These are phyloP conservation scores for Drosophila colorata DNA, from an alignment of 2,888 invertebrate genomes.

Conservation along the genomic window DNA sequence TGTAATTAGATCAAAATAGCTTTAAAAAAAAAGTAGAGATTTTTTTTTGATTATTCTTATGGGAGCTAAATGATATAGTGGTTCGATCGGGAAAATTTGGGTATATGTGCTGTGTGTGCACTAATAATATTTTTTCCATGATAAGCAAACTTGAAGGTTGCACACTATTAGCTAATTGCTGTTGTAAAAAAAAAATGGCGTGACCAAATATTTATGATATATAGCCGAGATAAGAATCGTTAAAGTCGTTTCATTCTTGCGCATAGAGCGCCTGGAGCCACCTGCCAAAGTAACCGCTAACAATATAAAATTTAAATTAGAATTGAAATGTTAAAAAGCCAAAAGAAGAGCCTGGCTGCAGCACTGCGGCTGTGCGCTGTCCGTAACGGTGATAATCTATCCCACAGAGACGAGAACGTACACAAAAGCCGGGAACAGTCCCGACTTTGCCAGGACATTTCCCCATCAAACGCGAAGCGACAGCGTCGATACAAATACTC, in stretches of 20 bases:
- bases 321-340: conserved; percentile 66
- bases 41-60: no score
- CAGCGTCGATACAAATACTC: conserved; percentile 35
- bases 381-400: conserved; percentile 64
- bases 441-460: conserved; percentile 14
- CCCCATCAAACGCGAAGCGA: conserved; percentile 32
- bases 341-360: conserved; percentile 25
- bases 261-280: background rate
- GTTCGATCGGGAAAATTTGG: no score
- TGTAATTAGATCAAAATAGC: no score
- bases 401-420: conserved; percentile 52
- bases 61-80: no score
- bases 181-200: conserved; percentile 11
- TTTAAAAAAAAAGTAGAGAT: no score
- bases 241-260: conserved; percentile 7
- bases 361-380: conserved; percentile 18
- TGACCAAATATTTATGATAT: conserved; percentile 32
- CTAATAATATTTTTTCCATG: no score
- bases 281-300: conserved; percentile 2
- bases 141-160: conserved; percentile 16
- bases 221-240: background rate
- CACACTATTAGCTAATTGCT: conserved; percentile 32
- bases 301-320: conserved; percentile 70
- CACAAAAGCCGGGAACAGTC: conserved; percentile 8
- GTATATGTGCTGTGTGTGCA: no score